Evolutionary conservation across 2,113 vertebrate species (phyloP).

Genomic region (Chitala chitala): DNA sequence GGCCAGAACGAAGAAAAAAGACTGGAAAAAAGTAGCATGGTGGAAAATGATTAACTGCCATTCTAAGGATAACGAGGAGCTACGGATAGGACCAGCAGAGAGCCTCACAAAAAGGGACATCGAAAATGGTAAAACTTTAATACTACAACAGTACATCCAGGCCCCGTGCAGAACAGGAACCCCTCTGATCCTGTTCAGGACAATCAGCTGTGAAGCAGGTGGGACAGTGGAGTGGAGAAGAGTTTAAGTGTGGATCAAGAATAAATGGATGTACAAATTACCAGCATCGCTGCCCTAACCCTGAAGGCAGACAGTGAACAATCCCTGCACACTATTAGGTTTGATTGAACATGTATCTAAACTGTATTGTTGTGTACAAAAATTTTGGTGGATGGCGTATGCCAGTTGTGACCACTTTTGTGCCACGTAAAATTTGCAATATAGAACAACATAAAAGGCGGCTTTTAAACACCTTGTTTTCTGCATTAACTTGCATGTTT

Average conservation of each 20-base stretch:
- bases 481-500: not conserved
- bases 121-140: not conserved
- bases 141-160: no score
- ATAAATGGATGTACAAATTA: not conserved
- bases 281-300: no score
- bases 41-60: conserved; percentile 30
- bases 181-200: not conserved
- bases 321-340: no score
- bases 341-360: no score
- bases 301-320: no score
- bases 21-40: conserved; percentile 21
- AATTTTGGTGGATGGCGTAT: no score
- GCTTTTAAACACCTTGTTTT: not conserved
- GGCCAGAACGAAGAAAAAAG: not conserved
- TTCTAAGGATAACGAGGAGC: conserved; percentile 11
- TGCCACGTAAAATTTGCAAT: no score
- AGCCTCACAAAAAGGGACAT: not conserved
- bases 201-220: not conserved
- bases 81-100: not conserved
- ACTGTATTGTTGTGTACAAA: not conserved
- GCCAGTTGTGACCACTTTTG: no score
- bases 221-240: not conserved
- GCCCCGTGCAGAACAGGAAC: no score
- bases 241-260: not conserved
- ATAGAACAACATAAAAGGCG: not conserved